Conservation (phyloP, 2,113 vertebrate species). For the human (Homo sapiens) region DNA sequence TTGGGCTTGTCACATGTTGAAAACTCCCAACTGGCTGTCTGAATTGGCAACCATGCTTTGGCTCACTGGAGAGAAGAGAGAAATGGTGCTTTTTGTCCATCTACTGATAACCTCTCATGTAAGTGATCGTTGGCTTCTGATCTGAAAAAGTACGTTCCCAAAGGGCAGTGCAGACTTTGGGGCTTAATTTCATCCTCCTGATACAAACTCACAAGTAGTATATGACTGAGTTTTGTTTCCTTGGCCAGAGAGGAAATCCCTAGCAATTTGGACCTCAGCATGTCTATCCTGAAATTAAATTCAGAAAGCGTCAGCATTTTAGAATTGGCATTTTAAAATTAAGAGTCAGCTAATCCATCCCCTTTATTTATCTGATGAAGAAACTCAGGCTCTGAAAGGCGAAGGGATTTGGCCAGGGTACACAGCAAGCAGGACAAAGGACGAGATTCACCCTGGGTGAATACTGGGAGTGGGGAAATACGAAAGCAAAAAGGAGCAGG, state of each 20-base stretch:
- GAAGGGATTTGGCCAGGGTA: background rate
- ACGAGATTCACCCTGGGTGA: background rate
- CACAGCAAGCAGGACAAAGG: background rate
- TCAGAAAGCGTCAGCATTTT: constrained; percentile 46
- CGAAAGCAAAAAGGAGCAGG: background rate
- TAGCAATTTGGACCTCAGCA: background rate
- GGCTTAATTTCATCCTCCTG: background rate
- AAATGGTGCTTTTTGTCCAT: background rate
- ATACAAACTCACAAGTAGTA: background rate
- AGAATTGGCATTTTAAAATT: constrained; percentile 30
- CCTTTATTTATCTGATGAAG: constrained; percentile 52
- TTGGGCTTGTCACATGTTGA: constrained; percentile 70
- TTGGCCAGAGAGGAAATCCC: constrained; percentile 23
- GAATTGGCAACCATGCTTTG: constrained; percentile 39
- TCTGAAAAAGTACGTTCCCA: background rate
- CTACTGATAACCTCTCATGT: background rate
- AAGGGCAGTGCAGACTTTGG: background rate
- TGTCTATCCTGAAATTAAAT: constrained; percentile 50
- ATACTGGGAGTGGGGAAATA: background rate
- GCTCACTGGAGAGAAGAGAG: constrained; percentile 38
- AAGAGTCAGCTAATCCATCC: constrained; percentile 35
- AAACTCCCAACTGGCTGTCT: constrained; percentile 61
- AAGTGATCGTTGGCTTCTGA: background rate
- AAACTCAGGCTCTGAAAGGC: background rate
- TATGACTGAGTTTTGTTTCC: background rate